Evolutionary conservation across 2,888 invertebrate species (phyloP).

Genomic region (Coenonympha arcania): DNA sequence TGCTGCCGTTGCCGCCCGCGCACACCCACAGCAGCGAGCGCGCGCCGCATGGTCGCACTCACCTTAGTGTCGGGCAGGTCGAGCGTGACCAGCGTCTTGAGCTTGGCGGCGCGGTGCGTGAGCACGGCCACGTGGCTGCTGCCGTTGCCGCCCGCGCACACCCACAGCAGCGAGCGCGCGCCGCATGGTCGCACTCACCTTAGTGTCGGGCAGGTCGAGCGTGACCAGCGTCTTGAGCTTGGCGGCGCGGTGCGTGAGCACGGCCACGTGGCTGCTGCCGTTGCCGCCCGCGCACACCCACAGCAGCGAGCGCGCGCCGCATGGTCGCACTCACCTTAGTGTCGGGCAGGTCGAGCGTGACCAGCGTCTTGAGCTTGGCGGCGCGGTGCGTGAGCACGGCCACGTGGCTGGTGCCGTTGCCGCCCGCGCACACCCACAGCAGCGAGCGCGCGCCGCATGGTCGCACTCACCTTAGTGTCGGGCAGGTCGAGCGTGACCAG

Average conservation of each 20-base stretch:
- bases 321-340: constrained; percentile 78
- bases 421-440: constrained; percentile 92
- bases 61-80: constrained; percentile 86
- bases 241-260: constrained; percentile 84
- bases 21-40: constrained; percentile 93
- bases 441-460: constrained; percentile 82
- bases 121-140: constrained; percentile 84
- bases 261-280: constrained; percentile 81
- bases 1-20: constrained; percentile 80
- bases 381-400: constrained; percentile 85
- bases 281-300: constrained; percentile 91
- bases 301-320: constrained; percentile 84
- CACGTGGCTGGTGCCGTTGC: constrained; percentile 80
- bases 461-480: constrained; percentile 81
- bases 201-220: constrained; percentile 85
- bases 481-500: constrained; percentile 84
- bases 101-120: constrained; percentile 81
- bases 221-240: constrained; percentile 82
- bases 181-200: constrained; percentile 75
- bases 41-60: constrained; percentile 74
- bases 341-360: constrained; percentile 84
- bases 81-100: constrained; percentile 83
- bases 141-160: constrained; percentile 85
- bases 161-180: constrained; percentile 90
- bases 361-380: constrained; percentile 81